A percentile compares a stretch with the other conserved stretches of the same genome.
phyloP scores from a whole-genome alignment of 92 coral and sea anemone genomes.

The Epizoanthus illoricatus region DNA sequence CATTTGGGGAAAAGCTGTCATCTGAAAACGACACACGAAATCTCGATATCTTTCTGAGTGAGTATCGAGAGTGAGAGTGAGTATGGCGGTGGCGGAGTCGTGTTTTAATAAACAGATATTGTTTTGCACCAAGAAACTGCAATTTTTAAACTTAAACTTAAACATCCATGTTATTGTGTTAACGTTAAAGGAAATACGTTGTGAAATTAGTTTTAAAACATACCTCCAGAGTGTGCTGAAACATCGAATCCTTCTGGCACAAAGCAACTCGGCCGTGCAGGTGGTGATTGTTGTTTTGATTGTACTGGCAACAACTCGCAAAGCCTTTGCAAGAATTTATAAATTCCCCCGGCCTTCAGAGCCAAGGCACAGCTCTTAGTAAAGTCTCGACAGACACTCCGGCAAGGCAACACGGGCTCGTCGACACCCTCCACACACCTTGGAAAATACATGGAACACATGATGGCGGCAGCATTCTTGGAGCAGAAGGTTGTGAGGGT shows the following conservation, averaged over 20 bases:
- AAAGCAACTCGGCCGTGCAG: background rate
- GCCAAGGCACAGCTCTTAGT: background rate
- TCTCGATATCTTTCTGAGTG: too few relatives aligned
- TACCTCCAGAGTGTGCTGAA: background rate
- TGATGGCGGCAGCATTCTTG: background rate
- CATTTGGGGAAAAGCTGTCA: too few relatives aligned
- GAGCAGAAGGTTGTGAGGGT: background rate
- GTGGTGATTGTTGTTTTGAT: background rate
- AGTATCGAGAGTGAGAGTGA: too few relatives aligned
- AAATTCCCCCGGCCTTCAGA: background rate
- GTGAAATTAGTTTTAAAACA: too few relatives aligned
- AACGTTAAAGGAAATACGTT: too few relatives aligned
- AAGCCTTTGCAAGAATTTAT: background rate
- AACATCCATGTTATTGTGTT: too few relatives aligned
- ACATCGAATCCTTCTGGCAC: constrained; percentile 5
- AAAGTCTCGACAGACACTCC: constrained; percentile 25
- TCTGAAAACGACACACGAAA: too few relatives aligned
- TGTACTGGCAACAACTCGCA: constrained; percentile 19
- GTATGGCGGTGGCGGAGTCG: too few relatives aligned
- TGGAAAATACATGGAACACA: constrained; percentile 11
- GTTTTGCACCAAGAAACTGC: too few relatives aligned
- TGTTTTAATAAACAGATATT: too few relatives aligned
- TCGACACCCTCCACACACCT: constrained; percentile 14
- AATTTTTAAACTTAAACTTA: too few relatives aligned
- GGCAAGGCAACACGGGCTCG: constrained; percentile 26